Base-by-base conservation (phyloP, 1,140 invertebrate genomes). In the Archegozetes longisetosus region DNA sequence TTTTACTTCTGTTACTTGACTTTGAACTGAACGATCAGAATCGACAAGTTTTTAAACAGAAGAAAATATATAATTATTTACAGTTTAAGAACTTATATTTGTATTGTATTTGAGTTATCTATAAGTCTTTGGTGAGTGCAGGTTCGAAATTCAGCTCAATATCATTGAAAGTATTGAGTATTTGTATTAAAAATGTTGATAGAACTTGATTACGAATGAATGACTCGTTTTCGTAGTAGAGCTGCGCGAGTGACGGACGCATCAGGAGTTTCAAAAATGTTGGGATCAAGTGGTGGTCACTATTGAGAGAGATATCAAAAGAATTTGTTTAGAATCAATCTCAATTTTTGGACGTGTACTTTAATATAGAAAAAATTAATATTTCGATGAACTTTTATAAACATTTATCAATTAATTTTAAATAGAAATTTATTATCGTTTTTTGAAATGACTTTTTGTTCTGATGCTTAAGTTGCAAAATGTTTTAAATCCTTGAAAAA, bases 211-310 rank as follows among this genome's bases (percentile, higher is more conserved):
- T 88, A 56, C 91, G 78, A 27, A 98, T 73, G 73, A 98, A 97
- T 51, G 91, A 94, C 63, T 84, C 80, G 68, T 95, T 91, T 70
- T 97, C 92, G 67, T 94, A 98, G 97, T 91, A 67, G 92, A 87
- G 2, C 76, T 70, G 91, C 93, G 0, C 88, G 81, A 53, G 87
- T 82, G 17, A 85, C 85, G 62, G 82, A 75, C 2, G 89, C 83
- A 80, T 23, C 17, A 63, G 23, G 12, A 97, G 85, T 27, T 88
- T 83, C 22, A 84, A 80, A 17, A 97, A 73, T 78, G 95, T 87
- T 60, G 84, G 79, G 68, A 92, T 86, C 57, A 98, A 75, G 68
- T 90, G 79, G 70, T 93, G 90, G 73, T 97, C 92, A 68, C 92
- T 95, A 74, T 62, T 76, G 62, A 47, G 56, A 13, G 17, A 25